Evolutionary conservation across 2,888 invertebrate species (phyloP).

Genomic region (Sceliomorpha sp.): DNA sequence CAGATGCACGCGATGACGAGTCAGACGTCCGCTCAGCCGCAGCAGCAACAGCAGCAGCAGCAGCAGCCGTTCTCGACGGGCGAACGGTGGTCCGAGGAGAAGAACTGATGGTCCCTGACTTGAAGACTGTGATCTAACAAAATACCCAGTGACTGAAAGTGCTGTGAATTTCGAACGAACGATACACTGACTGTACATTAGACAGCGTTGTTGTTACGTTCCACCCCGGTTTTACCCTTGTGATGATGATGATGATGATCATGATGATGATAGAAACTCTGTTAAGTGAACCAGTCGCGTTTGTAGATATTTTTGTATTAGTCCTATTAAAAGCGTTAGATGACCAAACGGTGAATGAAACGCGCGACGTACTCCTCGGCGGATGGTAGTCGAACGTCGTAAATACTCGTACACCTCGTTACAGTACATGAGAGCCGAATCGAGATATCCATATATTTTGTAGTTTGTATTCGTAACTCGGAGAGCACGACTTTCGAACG

Average conservation of each 20-base stretch:
- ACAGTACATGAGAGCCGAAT: too few species aligned
- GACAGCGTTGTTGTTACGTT: slow-evolving; percentile 4
- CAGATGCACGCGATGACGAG: slow-evolving; percentile 57
- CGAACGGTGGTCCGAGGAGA: slow-evolving; percentile 71
- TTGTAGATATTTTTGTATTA: slow-evolving; percentile 49
- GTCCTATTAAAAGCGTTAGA: slow-evolving; percentile 45
- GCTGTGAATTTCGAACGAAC: slow-evolving; percentile 19
- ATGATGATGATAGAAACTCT: too few species aligned
- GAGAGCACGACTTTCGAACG: too few species aligned
- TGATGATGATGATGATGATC: slow-evolving; percentile 1
- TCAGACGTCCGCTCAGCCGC: slow-evolving; percentile 49
- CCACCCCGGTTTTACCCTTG: too few species aligned
- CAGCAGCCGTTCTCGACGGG: slow-evolving; percentile 59
- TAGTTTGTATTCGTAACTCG: too few species aligned
- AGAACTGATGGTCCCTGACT: slow-evolving; percentile 60
- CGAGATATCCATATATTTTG: too few species aligned
- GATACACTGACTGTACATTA: neutral
- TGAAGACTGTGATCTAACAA: slow-evolving; percentile 10
- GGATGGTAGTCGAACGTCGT: too few species aligned
- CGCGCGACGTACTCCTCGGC: too few species aligned
- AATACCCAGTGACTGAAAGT: slow-evolving; percentile 26
- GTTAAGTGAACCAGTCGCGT: too few species aligned
- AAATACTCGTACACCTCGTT: too few species aligned
- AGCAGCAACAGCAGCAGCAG: slow-evolving; percentile 63
- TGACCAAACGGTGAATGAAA: too few species aligned